phyloP scores from a whole-genome alignment of 2,797 vertebrate genomes.

The Sebastes cheni region DNA sequence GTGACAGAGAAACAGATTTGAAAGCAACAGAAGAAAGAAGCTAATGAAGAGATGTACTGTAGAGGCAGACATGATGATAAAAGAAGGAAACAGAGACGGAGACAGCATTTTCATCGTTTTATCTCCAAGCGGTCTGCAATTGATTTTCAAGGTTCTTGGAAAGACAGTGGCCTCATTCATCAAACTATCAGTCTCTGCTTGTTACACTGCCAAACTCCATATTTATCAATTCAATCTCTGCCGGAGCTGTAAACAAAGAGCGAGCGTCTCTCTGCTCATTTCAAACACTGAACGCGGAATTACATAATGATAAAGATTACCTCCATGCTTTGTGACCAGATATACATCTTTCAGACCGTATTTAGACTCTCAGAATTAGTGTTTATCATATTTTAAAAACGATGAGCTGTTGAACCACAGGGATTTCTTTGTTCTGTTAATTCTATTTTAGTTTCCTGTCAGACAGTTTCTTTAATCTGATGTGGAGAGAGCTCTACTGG shows the following conservation, averaged over 20 bases:
- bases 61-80: neutral
- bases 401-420: neutral
- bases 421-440: neutral
- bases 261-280: neutral
- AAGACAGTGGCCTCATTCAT: slow-evolving; percentile 39
- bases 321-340: neutral
- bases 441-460: neutral
- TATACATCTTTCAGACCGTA: neutral
- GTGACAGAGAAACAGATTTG: neutral
- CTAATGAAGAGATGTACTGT: neutral
- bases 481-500: neutral
- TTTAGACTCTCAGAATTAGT: neutral
- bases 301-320: neutral
- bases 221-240: slow-evolving; percentile 19
- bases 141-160: slow-evolving; percentile 41
- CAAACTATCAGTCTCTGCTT: neutral
- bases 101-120: neutral
- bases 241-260: slow-evolving; percentile 23
- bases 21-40: neutral
- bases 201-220: slow-evolving; percentile 17
- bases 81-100: neutral
- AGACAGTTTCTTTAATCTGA: neutral
- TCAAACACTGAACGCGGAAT: neutral
- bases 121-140: neutral
- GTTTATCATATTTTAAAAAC: neutral